Evolutionary conservation across 2,888 invertebrate genomes (phyloP), one percentile per base, ranked within the genome.

Genomic region (Pandemis heparana): DNA sequence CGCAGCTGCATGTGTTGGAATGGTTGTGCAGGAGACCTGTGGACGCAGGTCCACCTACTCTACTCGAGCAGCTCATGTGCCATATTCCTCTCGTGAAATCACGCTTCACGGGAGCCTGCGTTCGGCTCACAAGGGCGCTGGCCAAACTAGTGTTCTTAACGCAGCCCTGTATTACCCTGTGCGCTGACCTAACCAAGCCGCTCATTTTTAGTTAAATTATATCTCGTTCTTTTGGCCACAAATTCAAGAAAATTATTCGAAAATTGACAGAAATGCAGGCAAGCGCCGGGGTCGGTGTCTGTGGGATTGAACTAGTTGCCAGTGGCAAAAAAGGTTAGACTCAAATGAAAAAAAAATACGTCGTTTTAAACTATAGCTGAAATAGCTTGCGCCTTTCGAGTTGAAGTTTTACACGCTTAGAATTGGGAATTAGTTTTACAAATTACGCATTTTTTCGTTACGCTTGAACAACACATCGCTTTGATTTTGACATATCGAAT

Each of bases 21-120:
- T 96, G 95, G 75, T 95, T 95, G 77, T 95, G 93, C 18, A 96
- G 89, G 18, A 93, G 89, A 38, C 88, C 83, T 14, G 92, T 86
- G 18, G 89, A 80, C 0, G 85, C 80, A 43, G 87, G 79, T 43
- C 91, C 90, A 78, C 91, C 90, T 74, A 92, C 76, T 71, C 90
- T 87, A 71, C 90, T 91, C 16, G 93, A 92, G 77, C 90, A 89
- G 83, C 92, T 96, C 96, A 97, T 96, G 95, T 96, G 96, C 97
- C 97, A 97, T 82, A 97, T 91, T 79, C 96, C 96, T 79, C 97
- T 94, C 0, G 96, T 95, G 78, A 96, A 95, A 88, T 96, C 96
- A 81, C 96, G 95, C 87, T 96, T 96, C 65, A 92, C 90, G 18
- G 94, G 91, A 61, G 88, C 86, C 62, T 91, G 89, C 6, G 89